Evolutionary conservation across 2,888 invertebrate genomes (phyloP).

Genomic region (Latrodectus elegans): DNA sequence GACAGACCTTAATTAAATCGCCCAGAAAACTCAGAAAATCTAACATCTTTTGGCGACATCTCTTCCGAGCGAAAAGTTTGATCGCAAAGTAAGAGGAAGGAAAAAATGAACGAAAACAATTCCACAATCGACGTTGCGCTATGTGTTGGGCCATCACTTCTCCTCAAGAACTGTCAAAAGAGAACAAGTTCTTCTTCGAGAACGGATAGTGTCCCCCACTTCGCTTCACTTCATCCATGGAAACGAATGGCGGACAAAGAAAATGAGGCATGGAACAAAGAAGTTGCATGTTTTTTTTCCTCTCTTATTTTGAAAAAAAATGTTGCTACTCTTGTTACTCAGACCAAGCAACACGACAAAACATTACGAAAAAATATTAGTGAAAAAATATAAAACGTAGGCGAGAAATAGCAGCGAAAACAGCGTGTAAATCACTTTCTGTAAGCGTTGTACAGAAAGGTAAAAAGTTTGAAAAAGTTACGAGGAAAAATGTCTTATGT

Average conservation of each 20-base stretch:
- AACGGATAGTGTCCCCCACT: background rate
- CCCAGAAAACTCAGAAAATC: constrained; percentile 1
- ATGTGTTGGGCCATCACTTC: constrained; percentile 2
- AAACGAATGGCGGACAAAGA: constrained; percentile 16
- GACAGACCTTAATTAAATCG: constrained; percentile 50
- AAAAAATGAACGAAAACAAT: constrained; percentile 29
- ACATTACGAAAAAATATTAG: constrained; percentile 39
- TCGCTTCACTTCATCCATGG: constrained; percentile 11
- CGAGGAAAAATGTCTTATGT: too few species aligned
- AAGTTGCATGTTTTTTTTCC: background rate
- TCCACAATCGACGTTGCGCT: constrained; percentile 6
- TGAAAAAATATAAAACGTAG: background rate
- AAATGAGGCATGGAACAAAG: constrained; percentile 43
- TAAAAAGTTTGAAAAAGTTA: too few species aligned
- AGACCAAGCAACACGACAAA: constrained; percentile 31
- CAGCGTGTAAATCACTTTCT: too few species aligned
- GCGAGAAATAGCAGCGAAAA: background rate
- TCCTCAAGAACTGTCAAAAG: constrained; percentile 34
- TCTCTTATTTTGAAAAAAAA: background rate
- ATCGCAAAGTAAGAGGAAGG: background rate
- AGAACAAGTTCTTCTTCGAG: constrained; percentile 10
- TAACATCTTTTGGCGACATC: background rate
- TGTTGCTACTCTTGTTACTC: background rate
- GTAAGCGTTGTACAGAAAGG: too few species aligned
- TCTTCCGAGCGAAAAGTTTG: background rate